These are phyloP conservation scores for Monochamus alternatus DNA, from an alignment of 2,888 invertebrate species.

Conservation along the genomic window DNA sequence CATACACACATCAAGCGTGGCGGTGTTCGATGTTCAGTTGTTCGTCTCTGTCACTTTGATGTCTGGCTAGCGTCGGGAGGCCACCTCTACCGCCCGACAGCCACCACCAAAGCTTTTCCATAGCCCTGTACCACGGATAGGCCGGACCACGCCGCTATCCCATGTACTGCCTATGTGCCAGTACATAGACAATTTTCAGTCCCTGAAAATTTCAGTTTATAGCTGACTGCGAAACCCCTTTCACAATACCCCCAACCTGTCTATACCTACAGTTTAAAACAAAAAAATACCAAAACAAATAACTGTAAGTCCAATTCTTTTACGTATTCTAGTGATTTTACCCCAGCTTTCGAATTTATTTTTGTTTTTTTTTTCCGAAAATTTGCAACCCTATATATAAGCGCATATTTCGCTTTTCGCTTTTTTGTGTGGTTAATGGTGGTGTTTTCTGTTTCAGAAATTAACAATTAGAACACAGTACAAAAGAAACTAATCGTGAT, in stretches of 20 bases:
- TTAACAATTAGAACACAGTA: slow-evolving; percentile 66
- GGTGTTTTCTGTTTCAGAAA: slow-evolving; percentile 56
- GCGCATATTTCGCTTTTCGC: background rate
- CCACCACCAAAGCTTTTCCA: slow-evolving; percentile 44
- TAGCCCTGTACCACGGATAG: slow-evolving; percentile 57
- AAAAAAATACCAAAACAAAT: slow-evolving; percentile 56
- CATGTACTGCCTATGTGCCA: slow-evolving; percentile 56
- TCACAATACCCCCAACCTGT: slow-evolving; percentile 68
- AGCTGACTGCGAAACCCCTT: slow-evolving; percentile 71
- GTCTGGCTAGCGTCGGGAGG: slow-evolving; percentile 44
- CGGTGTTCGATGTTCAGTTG: slow-evolving; percentile 48
- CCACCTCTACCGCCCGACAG: slow-evolving; percentile 45
- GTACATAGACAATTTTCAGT: slow-evolving; percentile 55
- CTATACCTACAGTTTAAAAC: slow-evolving; percentile 71
- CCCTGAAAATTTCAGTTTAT: slow-evolving; percentile 70
- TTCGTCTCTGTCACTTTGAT: slow-evolving; percentile 51
- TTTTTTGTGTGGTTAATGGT: background rate
- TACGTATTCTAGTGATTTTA: background rate
- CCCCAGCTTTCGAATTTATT: background rate
- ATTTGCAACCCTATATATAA: background rate
- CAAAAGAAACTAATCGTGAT: slow-evolving; percentile 65
- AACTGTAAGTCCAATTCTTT: slow-evolving; percentile 59
- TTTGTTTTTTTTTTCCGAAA: background rate
- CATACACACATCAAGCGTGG: slow-evolving; percentile 56
- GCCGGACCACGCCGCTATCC: slow-evolving; percentile 57